These are phyloP conservation scores for Synergus itoensis DNA, from an alignment of 2,888 invertebrate species.

Conservation along the genomic window DNA sequence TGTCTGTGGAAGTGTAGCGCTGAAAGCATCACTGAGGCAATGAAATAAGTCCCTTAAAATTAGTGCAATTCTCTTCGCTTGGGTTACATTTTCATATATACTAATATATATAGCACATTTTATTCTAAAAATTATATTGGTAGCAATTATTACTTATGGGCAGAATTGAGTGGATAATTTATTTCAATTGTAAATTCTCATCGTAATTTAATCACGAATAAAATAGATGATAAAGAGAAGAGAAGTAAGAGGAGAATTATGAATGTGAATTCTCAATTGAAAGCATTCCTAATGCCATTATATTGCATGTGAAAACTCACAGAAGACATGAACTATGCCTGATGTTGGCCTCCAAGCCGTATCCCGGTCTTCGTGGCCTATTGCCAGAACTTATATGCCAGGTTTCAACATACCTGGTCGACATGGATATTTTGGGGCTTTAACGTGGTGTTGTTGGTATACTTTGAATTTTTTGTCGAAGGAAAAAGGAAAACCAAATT, in stretches of 20 bases:
- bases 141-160: not conserved
- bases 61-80: not conserved
- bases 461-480: conserved; percentile 17
- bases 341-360: conserved; percentile 60
- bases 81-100: not conserved
- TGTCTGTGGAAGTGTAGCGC: not conserved
- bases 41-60: not conserved
- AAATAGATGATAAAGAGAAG: not conserved
- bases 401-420: conserved; percentile 76
- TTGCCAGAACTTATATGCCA: conserved; percentile 76
- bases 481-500: conserved; percentile 43
- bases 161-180: not conserved
- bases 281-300: conserved; percentile 33
- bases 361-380: conserved; percentile 66
- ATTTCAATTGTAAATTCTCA: not conserved
- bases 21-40: not conserved
- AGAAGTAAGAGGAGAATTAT: not conserved
- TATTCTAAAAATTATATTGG: not conserved
- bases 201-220: not conserved
- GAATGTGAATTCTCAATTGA: conserved; percentile 24
- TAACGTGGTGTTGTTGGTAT: conserved; percentile 62
- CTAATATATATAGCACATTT: not conserved
- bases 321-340: conserved; percentile 51
- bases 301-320: conserved; percentile 30
- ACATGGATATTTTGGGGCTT: conserved; percentile 77